phyloP scores from a whole-genome alignment of 2,113 vertebrate species.

The Crotalus horridus region DNA sequence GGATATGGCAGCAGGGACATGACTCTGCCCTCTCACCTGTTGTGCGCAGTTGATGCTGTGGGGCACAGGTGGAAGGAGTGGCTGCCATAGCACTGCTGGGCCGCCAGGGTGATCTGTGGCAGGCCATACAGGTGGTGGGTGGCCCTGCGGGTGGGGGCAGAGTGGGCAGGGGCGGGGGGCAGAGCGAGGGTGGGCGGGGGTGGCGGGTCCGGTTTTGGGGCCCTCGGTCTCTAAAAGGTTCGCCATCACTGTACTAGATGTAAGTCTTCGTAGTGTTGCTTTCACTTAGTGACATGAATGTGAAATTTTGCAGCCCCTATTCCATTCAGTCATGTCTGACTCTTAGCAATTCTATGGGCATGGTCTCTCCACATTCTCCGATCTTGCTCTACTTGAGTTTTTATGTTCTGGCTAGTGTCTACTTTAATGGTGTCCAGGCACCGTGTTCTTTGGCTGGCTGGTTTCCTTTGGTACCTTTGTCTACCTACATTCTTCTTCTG shows the following conservation, averaged over 20 bases:
- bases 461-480: background rate
- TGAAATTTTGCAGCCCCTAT: background rate
- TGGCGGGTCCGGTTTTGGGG: too few relatives aligned
- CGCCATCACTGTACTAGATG: background rate
- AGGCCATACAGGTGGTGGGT: too few relatives aligned
- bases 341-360: background rate
- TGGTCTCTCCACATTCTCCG: background rate
- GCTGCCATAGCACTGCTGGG: too few relatives aligned
- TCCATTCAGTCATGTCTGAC: background rate
- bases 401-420: background rate
- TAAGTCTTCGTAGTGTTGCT: background rate
- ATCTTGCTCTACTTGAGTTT: background rate
- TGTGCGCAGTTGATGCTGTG: too few relatives aligned
- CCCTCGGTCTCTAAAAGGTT: too few relatives aligned
- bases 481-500: background rate
- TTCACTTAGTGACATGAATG: background rate
- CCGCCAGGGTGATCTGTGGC: too few relatives aligned
- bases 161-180: too few relatives aligned
- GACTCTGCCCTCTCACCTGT: too few relatives aligned
- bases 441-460: background rate
- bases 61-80: too few relatives aligned
- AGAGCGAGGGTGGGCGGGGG: too few relatives aligned
- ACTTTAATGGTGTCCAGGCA: background rate
- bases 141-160: too few relatives aligned
- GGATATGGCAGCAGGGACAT: too few relatives aligned